Conservation (phyloP, 2,113 vertebrate genomes). For the Malurus elegans region DNA sequence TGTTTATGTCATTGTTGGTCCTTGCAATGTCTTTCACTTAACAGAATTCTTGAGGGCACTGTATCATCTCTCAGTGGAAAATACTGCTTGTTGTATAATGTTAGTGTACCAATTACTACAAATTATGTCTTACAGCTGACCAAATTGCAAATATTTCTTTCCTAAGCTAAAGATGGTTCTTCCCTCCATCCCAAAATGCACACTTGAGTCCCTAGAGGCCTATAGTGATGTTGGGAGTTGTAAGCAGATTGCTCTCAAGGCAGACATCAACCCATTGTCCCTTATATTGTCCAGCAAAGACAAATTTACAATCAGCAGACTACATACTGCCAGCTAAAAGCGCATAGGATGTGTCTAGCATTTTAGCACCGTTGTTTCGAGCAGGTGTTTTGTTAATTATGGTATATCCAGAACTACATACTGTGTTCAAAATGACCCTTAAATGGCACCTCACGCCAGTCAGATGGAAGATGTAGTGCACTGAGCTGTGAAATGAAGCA, state of each 20-base stretch:
- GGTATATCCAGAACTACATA: not conserved
- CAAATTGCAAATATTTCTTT: not conserved
- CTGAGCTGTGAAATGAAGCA: slow-evolving; percentile 40
- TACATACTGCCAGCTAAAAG: not conserved
- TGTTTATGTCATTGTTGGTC: not conserved
- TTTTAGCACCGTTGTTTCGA: slow-evolving; percentile 35
- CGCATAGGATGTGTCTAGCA: not conserved
- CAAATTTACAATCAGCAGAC: not conserved
- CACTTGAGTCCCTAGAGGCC: not conserved
- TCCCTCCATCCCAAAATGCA: not conserved
- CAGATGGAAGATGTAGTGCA: not conserved
- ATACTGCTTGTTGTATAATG: not conserved
- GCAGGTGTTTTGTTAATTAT: slow-evolving; percentile 55
- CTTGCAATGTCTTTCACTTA: not conserved
- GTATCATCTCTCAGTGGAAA: not conserved
- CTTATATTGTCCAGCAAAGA: not conserved
- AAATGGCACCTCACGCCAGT: slow-evolving; percentile 10
- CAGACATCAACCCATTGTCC: not conserved
- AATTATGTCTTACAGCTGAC: not conserved
- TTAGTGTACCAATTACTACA: not conserved
- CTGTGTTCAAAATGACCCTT: slow-evolving; percentile 19
- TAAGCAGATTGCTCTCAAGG: not conserved
- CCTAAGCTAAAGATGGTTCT: not conserved
- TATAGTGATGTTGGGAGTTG: not conserved
- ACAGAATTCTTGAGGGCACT: not conserved